These are phyloP conservation scores for Daboia siamensis DNA, from an alignment of 2,113 vertebrate species.

Conservation along the genomic window DNA sequence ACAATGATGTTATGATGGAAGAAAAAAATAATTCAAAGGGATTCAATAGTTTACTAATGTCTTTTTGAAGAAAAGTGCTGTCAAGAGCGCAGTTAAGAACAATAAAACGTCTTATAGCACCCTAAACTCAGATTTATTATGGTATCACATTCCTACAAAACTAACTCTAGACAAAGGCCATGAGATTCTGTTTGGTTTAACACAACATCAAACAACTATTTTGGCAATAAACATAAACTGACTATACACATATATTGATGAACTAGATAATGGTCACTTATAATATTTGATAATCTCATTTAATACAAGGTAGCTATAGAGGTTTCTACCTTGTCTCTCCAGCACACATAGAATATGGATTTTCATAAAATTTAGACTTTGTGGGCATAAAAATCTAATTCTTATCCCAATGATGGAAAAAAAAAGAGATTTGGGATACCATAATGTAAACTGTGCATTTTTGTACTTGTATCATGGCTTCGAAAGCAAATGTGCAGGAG, in stretches of 20 bases:
- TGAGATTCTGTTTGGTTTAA: background rate
- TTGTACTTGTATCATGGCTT: background rate
- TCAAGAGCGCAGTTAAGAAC: background rate
- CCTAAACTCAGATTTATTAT: background rate
- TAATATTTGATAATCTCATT: background rate
- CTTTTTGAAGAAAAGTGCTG: conserved; percentile 14
- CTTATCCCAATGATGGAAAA: background rate
- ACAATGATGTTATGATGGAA: background rate
- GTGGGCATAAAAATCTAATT: background rate
- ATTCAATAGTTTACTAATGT: conserved; percentile 34
- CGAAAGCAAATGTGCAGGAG: background rate
- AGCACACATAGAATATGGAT: background rate
- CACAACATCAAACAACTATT: background rate
- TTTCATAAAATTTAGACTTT: background rate
- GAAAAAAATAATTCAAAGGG: conserved; percentile 1
- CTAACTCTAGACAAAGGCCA: background rate
- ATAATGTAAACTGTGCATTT: background rate
- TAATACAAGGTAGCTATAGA: background rate
- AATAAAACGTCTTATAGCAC: background rate
- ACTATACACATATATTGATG: background rate
- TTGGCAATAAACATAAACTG: background rate
- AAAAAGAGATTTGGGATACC: background rate
- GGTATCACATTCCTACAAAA: background rate
- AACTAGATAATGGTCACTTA: background rate
- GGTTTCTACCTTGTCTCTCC: background rate